Evolutionary conservation across 2,888 invertebrate species (phyloP).

Genomic region (Rotaria magnacalcarata): DNA sequence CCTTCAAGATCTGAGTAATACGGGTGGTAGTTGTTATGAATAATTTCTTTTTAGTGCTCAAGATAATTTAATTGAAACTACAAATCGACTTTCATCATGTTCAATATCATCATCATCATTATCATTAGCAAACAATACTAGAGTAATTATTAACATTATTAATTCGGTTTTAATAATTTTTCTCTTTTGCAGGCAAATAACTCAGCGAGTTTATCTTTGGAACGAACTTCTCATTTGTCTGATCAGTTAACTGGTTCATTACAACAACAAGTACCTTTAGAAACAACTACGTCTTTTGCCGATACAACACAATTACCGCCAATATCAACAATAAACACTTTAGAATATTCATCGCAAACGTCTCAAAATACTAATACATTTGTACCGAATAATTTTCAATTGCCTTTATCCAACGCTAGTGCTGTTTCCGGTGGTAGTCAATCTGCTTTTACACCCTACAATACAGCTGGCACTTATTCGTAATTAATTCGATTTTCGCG

Average conservation of each 20-base stretch:
- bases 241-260: background rate
- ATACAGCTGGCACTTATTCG: background rate
- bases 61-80: background rate
- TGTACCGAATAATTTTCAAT: background rate
- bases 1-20: no score
- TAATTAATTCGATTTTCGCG: background rate
- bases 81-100: background rate
- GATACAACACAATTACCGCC: background rate
- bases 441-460: background rate
- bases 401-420: background rate
- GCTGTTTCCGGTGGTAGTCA: background rate
- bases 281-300: background rate
- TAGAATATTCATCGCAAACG: background rate
- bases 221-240: conserved; percentile 3
- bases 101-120: background rate
- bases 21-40: no score
- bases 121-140: background rate
- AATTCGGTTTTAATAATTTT: background rate
- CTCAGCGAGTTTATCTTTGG: background rate
- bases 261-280: background rate
- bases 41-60: background rate
- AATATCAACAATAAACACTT: background rate
- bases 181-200: background rate
- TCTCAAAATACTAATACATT: background rate
- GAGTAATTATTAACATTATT: background rate